Percentiles rank a stretch among this genome's conserved stretches.
These are phyloP conservation scores for Oophaga pumilio DNA, from an alignment of 2,113 vertebrate species.

Conservation along the genomic window DNA sequence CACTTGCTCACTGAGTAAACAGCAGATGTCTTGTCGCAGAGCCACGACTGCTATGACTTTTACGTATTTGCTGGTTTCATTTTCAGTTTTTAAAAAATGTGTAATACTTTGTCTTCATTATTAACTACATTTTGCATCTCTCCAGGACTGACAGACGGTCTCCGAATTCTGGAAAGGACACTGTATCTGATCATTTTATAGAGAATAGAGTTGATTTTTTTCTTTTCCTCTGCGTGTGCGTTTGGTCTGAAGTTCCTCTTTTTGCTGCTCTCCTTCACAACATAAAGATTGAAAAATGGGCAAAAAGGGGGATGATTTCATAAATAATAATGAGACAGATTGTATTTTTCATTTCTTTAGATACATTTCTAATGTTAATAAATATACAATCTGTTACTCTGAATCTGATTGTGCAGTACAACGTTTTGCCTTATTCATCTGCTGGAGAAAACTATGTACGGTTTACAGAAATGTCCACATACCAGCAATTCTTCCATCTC, in stretches of 20 bases:
- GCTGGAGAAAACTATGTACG: neutral
- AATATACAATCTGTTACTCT: neutral
- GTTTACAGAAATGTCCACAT: neutral
- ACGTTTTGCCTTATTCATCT: neutral
- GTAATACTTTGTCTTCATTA: neutral
- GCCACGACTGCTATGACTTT: neutral
- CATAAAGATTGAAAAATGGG: neutral
- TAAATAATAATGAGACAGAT: neutral
- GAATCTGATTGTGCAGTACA: neutral
- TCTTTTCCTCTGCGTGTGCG: neutral
- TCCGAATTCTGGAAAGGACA: neutral
- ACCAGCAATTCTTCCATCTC: neutral
- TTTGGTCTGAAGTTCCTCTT: neutral
- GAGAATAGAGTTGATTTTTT: neutral
- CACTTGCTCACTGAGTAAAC: neutral
- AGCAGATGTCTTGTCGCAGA: neutral
- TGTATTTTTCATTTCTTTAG: neutral
- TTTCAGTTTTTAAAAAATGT: neutral
- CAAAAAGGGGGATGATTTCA: neutral
- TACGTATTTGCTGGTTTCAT: neutral
- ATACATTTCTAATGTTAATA: neutral
- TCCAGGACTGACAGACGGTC: neutral
- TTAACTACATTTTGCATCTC: neutral
- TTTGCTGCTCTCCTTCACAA: neutral
- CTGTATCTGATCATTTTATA: neutral